A percentile compares a stretch with the other conserved stretches of the same genome.
These are phyloP conservation scores for Oreochromis niloticus DNA, from an alignment of 2,113 vertebrate genomes.

Conservation along the genomic window DNA sequence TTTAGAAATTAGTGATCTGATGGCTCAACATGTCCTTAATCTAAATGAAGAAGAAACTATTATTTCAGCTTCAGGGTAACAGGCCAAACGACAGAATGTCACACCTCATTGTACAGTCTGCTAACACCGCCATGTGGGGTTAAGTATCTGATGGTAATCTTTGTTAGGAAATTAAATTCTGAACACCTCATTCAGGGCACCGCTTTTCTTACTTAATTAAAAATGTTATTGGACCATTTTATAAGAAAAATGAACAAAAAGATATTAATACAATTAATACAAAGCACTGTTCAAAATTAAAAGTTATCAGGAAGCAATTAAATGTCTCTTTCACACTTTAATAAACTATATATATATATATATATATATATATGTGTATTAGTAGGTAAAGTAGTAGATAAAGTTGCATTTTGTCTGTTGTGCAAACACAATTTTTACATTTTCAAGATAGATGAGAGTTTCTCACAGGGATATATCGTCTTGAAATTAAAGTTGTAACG, in stretches of 20 bases:
- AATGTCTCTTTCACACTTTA: background rate
- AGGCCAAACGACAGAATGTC: background rate
- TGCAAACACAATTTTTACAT: background rate
- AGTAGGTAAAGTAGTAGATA: background rate
- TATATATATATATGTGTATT: no score
- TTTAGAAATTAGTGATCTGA: background rate
- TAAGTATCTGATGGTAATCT: background rate
- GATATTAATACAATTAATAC: background rate
- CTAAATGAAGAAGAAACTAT: background rate
- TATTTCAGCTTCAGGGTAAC: background rate
- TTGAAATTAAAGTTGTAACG: accelerated
- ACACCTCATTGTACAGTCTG: background rate
- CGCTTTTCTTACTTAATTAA: background rate
- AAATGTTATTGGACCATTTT: background rate
- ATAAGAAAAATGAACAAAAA: background rate
- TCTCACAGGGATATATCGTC: accelerated
- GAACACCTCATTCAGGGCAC: background rate
- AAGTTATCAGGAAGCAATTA: background rate
- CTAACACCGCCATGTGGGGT: background rate
- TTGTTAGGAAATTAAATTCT: background rate
- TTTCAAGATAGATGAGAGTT: background rate
- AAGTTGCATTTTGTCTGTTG: background rate
- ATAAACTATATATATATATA: background rate
- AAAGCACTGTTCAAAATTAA: background rate
- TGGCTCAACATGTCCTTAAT: background rate